Base-by-base conservation (phyloP, 2,113 vertebrate species). In the Sphyrna mokarran region DNA sequence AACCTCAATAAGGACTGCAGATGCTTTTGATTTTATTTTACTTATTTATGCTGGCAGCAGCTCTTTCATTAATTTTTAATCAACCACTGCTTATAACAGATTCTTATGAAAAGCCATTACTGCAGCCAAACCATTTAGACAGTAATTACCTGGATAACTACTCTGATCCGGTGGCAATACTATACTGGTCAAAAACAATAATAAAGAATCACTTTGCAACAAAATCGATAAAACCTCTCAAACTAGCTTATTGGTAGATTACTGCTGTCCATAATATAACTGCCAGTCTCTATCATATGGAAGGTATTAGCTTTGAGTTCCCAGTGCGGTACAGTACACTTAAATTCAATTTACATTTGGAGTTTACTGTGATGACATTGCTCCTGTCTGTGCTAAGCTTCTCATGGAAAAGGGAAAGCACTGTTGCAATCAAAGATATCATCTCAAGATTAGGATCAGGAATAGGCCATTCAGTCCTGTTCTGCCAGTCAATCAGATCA, bases 51-150 rank as follows among this genome's bases (percentile, higher is more conserved):
- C 61, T 72, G 69, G 69, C 69, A 72, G 69, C 7, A 40, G 11
- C 66, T 72, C 69, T 95, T 95, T 48, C 69, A 95, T 95, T 95
- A 95, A 76, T 95, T 95, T 94, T 95, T 95, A 95, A 95, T 95
- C 94, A 95, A 66, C 68, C 7, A 18, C 37, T 95, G 69, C 94
- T 95, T 29, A 70, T 29, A 72, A 54, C 11, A 29, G 69, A 95
- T 95, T 95, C 69, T 54, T 40, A 95, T 95, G 94, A 72, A 72
- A 95, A 72, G 40, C 68, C 40, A 95, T 72, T 54, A 22, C 69
- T 72, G 69, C 68, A 72, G 94, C 94, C 94, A 95, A 95, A 95
- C 68, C 94, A 95, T 70, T 95, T 95, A 48, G 69, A 69, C 68
- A 16, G 68, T 72, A 95, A 95, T 95, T 95, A 95, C 8, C 94